Base-by-base conservation (phyloP, 2,113 vertebrate species). In the Nesoenas mayeri region DNA sequence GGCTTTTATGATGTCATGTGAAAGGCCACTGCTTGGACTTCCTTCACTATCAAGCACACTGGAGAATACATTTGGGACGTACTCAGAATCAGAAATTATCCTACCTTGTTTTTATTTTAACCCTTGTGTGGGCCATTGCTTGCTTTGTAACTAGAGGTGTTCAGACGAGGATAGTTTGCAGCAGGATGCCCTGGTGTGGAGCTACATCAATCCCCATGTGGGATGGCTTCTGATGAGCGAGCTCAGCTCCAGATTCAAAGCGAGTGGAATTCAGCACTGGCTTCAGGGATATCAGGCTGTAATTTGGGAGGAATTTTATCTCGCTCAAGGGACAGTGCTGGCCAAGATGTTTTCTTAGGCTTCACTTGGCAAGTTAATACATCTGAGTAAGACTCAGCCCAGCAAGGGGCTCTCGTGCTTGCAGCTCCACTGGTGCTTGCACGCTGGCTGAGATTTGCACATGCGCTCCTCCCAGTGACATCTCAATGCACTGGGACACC, bases 1-100 rank as follows among this genome's bases (percentile, higher is more conserved):
- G 98, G 97, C 98, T 98, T 98, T 98, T 98, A 98, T 99, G 98
- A 99, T 99, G 99, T 99, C 99, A 99, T 98, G 98, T 98, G 98
- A 98, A 99, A 98, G 97, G 98, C 98, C 98, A 96, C 97, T 98
- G 98, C 97, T 97, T 95, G 96, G 85, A 98, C 98, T 99, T 99
- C 98, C 98, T 98, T 97, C 97, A 91, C 94, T 96, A 17, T 91
- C 94, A 97, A 96, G 91, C 86, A 29, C 29, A 31, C 94, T 80
- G 32, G 92, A 97, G 97, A 97, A 98, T 98, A 97, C 94, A 67
- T 97, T 97, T 94, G 91, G 96, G 96, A 95, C 54, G 2, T 92
- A 95, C 65, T 88, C 69, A 72, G 67, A 60, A 88, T 64, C 85
- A 84, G 57, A 86, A 89, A 91, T 90, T 91, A 82, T 85, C 91